Evolutionary conservation across 2,113 vertebrate species (phyloP), one percentile per base, ranked within the genome.

Genomic region (Prolemur simus): DNA sequence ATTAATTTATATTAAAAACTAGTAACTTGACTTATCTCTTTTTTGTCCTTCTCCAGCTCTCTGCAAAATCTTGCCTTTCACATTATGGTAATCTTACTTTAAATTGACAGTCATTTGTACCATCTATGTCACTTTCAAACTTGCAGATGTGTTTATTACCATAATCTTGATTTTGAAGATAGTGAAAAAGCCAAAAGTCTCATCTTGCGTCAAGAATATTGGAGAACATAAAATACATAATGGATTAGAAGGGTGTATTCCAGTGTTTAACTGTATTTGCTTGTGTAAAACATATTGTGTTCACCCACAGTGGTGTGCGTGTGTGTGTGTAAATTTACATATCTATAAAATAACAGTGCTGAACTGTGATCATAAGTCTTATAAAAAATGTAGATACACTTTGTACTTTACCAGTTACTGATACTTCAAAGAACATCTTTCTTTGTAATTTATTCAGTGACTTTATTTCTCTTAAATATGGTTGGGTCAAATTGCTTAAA

Each of bases 211-310:
- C 18, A 82, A 74, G 17, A 6, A 66, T 76, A 88, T 85, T 82
- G 95, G 56, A 93, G 29, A 95, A 80, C 2, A 89, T 66, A 92
- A 89, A 56, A 37, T 96, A 45, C 13, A 54, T 64, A 95, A 32
- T 54, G 3, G 1, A 56, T 86, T 58, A 87, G 10, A 94, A 84
- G 8, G 18, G 12, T 74, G 11, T 29, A 78, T 83, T 68, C 74
- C 15, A n/a, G 2, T 81, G 4, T 90, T 95, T 84, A 80, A 73
- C 20, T 8, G 10, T 18, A 64, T 42, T 94, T 88, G 21, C 27
- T 95, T 77, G 0, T 60, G 1, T 77, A 86, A 69, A 86, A 15
- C 3, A 18, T 56, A 42, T 45, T 93, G 14, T 77, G 11, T 85
- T 45, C 9, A 66, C 8, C 8, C 47, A 77, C n/a, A 91, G 37